These are phyloP conservation scores for Ifrita kowaldi DNA, from an alignment of 2,113 vertebrate genomes.

Conservation along the genomic window DNA sequence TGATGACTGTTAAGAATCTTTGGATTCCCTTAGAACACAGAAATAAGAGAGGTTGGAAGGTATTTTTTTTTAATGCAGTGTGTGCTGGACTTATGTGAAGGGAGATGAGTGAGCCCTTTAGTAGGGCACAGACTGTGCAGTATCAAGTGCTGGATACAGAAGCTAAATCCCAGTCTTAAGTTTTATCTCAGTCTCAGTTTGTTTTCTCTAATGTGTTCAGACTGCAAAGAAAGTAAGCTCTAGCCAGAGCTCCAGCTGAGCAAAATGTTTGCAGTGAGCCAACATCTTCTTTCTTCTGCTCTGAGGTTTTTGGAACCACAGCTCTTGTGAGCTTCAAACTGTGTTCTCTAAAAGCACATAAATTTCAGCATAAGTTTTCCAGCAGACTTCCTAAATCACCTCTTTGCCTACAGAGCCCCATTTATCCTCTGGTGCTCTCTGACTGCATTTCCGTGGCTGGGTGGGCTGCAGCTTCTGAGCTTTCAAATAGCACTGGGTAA, in stretches of 20 bases:
- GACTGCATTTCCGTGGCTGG: neutral
- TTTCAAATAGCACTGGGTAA: neutral
- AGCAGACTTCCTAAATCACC: neutral
- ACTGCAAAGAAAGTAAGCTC: neutral
- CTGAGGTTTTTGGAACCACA: neutral
- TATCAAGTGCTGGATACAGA: neutral
- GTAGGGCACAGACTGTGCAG: neutral
- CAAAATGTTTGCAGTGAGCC: neutral
- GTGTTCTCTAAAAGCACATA: neutral
- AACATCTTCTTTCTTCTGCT: neutral
- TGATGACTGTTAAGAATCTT: neutral
- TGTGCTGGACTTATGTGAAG: neutral
- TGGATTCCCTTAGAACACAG: neutral
- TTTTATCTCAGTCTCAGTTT: neutral
- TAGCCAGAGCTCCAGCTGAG: neutral
- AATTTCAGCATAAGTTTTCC: slow-evolving; percentile 2
- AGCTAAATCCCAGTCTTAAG: neutral
- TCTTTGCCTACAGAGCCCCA: neutral
- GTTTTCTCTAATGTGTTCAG: neutral
- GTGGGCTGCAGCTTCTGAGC: neutral
- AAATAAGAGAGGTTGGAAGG: neutral
- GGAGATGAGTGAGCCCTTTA: neutral
- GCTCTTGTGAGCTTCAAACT: neutral
- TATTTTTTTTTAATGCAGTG: neutral
- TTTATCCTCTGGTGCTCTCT: neutral